Evolutionary conservation across 35 echinoderm and acorn worm genomes (phyloP), one percentile per base, ranked within the genome.

Genomic region (Acanthaster planci): DNA sequence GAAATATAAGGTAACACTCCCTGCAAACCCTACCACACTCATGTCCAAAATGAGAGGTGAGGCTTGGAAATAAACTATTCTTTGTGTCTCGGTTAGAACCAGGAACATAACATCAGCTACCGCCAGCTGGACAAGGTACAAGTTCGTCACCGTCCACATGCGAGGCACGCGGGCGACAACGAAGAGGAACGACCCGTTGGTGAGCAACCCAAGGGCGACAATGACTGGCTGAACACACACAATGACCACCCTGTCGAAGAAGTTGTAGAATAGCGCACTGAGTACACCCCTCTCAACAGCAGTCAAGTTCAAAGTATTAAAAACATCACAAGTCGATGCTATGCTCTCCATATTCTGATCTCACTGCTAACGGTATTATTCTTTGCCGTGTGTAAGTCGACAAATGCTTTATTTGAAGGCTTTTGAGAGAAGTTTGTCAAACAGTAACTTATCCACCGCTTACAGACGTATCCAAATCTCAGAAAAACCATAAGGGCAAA

Each of bases 71-170:
- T 72, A 35, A 26, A 72, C 14, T 34, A 72, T 27, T 26, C 10
- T 72, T 8, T 72, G 26, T 19, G 1, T 72, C 64, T 31, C 26
- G 26, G 64, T 72, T 10, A 72, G 64, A 9, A 72, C 23, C 29
- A 72, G 26, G 26, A 35, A 72, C 2, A 36, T 7, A 1, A 72
- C 2, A 72, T 72, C 64, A 15, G 64, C 18, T 26, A 29, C 64
- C 10, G 64, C 64, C 4, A 72, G 64, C 34, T 72, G 64, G 15
- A 72, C 64, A 14, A 72, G n/a, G 64, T 72, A 72, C 64, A 72
- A 9, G 64, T 72, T 72, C 10, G 64, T 72, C 64, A 72, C 34
- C 23, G 64, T 72, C 34, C 64, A 12, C 64, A 72, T 72, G 26
- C 64, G 64, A 34, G 64, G 26, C 23, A 72, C 64, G 2, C 64